These are phyloP conservation scores for Pocillopora verrucosa DNA, from an alignment of 64 coral and sea anemone genomes.

Conservation along the genomic window DNA sequence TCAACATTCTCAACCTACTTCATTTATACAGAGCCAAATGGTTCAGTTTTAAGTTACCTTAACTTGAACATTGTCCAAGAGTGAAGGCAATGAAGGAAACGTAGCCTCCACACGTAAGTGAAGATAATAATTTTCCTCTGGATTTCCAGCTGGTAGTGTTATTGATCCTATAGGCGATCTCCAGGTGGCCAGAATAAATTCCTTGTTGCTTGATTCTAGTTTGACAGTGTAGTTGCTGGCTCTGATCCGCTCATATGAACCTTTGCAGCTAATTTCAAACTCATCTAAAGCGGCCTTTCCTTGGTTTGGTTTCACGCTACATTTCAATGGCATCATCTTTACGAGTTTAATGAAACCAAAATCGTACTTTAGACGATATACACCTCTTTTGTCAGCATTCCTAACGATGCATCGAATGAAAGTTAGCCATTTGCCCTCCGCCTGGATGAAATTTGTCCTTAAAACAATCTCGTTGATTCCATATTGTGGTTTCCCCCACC, in stretches of 20 bases:
- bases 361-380: not conserved
- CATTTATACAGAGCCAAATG: too few species aligned
- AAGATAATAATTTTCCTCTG: not conserved
- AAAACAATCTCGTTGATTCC: not conserved
- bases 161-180: not conserved
- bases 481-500: not conserved
- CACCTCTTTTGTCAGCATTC: not conserved
- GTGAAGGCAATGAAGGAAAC: not conserved
- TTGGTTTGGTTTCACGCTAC: not conserved
- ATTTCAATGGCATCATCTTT: not conserved
- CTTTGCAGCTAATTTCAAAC: not conserved
- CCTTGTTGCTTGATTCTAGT: not conserved
- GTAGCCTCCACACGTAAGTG: not conserved
- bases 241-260: not conserved
- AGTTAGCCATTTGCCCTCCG: not conserved
- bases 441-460: not conserved
- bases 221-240: not conserved
- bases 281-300: not conserved
- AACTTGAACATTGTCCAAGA: not conserved
- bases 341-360: conserved; percentile 23
- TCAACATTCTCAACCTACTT: too few species aligned
- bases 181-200: not conserved
- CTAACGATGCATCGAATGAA: conserved; percentile 13
- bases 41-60: not conserved
- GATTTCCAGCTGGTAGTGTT: conserved; percentile 24